phyloP scores from a whole-genome alignment of 2,888 invertebrate genomes.

The Eucera pruinosa region DNA sequence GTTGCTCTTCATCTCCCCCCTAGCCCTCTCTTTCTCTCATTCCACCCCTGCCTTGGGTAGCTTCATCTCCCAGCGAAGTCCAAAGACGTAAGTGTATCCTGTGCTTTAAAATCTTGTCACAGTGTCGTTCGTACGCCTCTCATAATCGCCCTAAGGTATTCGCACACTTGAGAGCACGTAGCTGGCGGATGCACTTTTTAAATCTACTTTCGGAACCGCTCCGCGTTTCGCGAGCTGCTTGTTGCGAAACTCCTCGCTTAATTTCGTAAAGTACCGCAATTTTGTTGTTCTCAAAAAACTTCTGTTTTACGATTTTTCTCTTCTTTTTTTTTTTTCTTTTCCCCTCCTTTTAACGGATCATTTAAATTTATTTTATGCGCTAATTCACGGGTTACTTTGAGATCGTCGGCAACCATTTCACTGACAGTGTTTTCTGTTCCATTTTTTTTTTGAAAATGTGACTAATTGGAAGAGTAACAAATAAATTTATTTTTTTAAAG shows the following conservation, averaged over 20 bases:
- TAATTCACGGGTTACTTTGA: no score
- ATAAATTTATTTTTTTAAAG: no score
- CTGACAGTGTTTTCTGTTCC: no score
- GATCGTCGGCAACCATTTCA: no score
- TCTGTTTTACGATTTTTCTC: not conserved
- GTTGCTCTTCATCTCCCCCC: conserved; percentile 80
- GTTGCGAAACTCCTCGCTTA: conserved; percentile 10
- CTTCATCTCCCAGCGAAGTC: conserved; percentile 47
- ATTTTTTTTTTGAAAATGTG: no score
- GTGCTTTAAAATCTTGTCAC: conserved; percentile 61
- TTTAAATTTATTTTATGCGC: no score
- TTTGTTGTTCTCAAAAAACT: not conserved
- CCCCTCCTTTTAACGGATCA: not conserved
- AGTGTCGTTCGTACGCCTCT: conserved; percentile 37
- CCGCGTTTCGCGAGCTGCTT: not conserved
- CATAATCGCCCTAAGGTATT: conserved; percentile 62
- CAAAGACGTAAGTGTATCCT: conserved; percentile 67
- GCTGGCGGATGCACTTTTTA: conserved; percentile 38
- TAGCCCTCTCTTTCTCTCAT: not conserved
- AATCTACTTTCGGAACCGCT: conserved; percentile 33
- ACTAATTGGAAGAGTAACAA: no score
- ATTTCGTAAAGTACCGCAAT: not conserved
- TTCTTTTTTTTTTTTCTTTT: not conserved
- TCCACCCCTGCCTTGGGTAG: conserved; percentile 16
- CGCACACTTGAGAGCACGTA: conserved; percentile 23